Evolutionary conservation across 2,113 vertebrate genomes (phyloP).

Genomic region (Corythornis madagascariensis): DNA sequence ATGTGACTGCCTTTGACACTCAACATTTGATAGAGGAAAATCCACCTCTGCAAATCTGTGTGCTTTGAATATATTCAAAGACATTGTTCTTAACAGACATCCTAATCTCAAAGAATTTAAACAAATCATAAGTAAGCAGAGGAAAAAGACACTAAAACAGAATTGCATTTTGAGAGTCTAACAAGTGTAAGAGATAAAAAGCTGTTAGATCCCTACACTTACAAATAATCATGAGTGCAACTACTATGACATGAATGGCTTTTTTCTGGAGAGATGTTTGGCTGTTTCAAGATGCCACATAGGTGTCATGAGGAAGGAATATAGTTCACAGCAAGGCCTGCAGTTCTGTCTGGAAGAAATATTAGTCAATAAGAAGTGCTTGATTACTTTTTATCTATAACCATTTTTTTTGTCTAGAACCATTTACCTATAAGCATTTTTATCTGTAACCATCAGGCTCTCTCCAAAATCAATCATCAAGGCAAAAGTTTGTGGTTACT

Average conservation of each 20-base stretch:
- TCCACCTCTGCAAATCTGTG: neutral
- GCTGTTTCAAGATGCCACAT: neutral
- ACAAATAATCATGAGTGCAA: neutral
- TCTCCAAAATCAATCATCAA: neutral
- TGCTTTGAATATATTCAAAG: neutral
- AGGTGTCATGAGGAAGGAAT: neutral
- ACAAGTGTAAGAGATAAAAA: neutral
- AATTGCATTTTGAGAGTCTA: neutral
- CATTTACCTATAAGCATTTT: neutral
- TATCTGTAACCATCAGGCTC: neutral
- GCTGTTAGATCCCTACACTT: neutral
- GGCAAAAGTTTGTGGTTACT: neutral
- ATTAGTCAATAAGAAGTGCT: neutral
- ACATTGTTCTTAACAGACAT: neutral
- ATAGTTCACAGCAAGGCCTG: neutral
- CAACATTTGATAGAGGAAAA: neutral
- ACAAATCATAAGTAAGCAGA: neutral
- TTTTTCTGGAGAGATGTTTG: neutral
- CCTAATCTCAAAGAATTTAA: neutral
- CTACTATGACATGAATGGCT: neutral
- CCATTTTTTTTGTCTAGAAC: neutral
- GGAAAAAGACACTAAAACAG: neutral
- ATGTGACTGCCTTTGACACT: neutral
- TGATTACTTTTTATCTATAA: neutral
- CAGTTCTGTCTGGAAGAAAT: neutral